Evolutionary conservation across 2,888 invertebrate genomes (phyloP).

Genomic region (Punctoribates punctum): DNA sequence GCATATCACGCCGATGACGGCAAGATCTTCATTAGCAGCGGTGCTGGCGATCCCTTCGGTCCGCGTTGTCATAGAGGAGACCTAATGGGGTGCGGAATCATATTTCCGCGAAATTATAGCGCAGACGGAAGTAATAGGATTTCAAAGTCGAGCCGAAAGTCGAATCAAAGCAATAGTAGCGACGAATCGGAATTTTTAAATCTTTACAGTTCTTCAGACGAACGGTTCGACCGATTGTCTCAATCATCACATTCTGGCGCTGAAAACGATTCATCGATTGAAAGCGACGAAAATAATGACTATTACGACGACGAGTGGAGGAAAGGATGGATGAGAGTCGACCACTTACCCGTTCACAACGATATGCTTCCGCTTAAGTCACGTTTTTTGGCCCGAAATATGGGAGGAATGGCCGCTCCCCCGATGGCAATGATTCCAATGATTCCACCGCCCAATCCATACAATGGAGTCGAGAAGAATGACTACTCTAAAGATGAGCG

Average conservation of each 20-base stretch:
- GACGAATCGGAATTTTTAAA: conserved; percentile 23
- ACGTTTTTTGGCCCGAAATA: neutral
- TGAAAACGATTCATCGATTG: conserved; percentile 29
- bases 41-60: conserved; percentile 59
- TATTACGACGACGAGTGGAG: conserved; percentile 20
- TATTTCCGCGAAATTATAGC: conserved; percentile 55
- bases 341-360: neutral
- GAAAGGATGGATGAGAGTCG: conserved; percentile 26
- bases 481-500: neutral
- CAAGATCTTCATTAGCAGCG: conserved; percentile 58
- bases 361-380: conserved; percentile 10
- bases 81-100: conserved; percentile 60
- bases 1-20: conserved; percentile 61
- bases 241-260: conserved; percentile 35
- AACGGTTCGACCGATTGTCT: conserved; percentile 19
- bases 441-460: neutral
- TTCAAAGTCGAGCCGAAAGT: neutral
- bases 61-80: conserved; percentile 59
- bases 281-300: conserved; percentile 31
- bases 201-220: conserved; percentile 36
- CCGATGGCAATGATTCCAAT: conserved; percentile 14
- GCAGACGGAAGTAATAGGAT: conserved; percentile 49
- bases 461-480: neutral
- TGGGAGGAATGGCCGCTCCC: neutral
- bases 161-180: conserved; percentile 18